Conservation (phyloP, 2,113 vertebrate genomes). For the Oryctolagus cuniculus region DNA sequence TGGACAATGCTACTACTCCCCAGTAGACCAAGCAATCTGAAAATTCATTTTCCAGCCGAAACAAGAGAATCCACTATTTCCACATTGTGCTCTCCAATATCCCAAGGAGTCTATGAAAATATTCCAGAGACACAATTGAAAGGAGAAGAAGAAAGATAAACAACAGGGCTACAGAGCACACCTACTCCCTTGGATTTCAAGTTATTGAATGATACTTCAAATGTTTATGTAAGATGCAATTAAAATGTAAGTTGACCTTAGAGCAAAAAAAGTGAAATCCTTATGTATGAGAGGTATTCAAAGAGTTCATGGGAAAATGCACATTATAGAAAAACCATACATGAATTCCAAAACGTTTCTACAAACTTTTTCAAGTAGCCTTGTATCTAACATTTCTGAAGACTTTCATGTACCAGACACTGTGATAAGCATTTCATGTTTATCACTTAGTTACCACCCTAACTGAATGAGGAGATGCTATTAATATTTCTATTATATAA, state of each 20-base stretch:
- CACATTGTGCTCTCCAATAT: not conserved
- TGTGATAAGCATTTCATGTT: no score
- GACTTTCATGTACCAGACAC: not conserved
- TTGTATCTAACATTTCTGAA: not conserved
- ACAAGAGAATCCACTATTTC: not conserved
- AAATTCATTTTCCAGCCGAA: not conserved
- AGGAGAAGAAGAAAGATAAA: not conserved
- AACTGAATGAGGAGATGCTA: not conserved
- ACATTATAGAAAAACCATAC: no score
- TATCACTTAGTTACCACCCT: not conserved
- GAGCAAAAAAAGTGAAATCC: no score
- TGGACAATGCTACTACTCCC: not conserved
- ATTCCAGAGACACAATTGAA: not conserved
- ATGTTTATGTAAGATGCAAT: no score
- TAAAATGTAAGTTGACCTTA: no score
- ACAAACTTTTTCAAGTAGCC: no score
- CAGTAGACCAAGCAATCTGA: not conserved
- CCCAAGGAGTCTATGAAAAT: not conserved
- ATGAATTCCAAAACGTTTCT: no score
- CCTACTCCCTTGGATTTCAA: not conserved
- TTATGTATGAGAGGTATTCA: no score
- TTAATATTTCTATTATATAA: not conserved
- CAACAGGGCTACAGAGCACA: no score
- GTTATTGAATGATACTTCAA: no score
- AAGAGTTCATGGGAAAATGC: no score